phyloP scores from a whole-genome alignment of 2,888 invertebrate genomes.

The Dicycla oo region DNA sequence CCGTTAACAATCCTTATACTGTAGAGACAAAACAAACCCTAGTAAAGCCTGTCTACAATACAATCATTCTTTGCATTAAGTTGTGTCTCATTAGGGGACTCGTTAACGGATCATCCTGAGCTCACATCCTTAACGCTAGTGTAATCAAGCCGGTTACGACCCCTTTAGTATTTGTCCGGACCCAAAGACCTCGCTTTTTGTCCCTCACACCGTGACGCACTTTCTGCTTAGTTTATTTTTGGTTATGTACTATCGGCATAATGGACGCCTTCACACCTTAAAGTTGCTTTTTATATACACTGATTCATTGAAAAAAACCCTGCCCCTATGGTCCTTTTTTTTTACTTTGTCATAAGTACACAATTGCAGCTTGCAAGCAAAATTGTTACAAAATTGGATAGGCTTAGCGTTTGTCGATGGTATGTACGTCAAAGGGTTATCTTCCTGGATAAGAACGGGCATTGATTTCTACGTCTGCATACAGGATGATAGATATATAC shows the following conservation, averaged over 20 bases:
- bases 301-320: no score
- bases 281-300: no score
- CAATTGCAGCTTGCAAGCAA: no score
- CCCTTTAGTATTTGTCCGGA: conserved; percentile 41
- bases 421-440: conserved; percentile 21
- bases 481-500: background rate
- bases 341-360: no score
- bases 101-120: conserved; percentile 44
- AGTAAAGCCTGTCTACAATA: background rate
- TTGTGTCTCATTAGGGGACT: conserved; percentile 48
- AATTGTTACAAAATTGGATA: no score
- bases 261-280: no score
- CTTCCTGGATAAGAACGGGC: background rate
- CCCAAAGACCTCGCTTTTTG: conserved; percentile 37
- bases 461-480: background rate
- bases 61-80: conserved; percentile 39
- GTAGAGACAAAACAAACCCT: conserved; percentile 9
- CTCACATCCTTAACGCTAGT: conserved; percentile 39
- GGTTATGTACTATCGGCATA: conserved; percentile 3
- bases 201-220: conserved; percentile 31
- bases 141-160: conserved; percentile 46
- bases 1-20: background rate
- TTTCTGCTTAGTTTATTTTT: conserved; percentile 41
- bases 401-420: no score
- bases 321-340: no score